Evolutionary conservation across 2,888 invertebrate species (phyloP).

Genomic region (Sussaba pulchella): DNA sequence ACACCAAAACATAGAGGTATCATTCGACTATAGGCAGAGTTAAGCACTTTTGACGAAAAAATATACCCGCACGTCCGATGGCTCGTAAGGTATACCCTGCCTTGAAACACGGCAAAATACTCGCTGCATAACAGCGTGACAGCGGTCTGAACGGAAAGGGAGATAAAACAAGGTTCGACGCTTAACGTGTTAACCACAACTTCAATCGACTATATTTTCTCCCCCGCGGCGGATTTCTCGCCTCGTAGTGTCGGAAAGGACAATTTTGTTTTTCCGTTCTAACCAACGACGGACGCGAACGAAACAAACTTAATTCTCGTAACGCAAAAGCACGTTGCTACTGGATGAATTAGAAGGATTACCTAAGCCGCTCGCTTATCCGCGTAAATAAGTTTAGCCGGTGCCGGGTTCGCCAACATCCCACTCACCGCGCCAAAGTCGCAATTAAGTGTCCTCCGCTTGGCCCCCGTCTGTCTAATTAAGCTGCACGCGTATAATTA

Average conservation of each 20-base stretch:
- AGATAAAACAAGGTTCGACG: too few species aligned
- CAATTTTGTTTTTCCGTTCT: background rate
- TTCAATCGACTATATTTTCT: background rate
- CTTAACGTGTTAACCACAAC: too few species aligned
- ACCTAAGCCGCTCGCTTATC: constrained; percentile 42
- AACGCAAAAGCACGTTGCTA: constrained; percentile 7
- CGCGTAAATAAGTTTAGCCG: constrained; percentile 5
- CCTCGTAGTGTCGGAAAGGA: background rate
- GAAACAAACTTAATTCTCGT: constrained; percentile 13
- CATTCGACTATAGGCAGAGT: too few species aligned
- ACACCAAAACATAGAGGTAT: too few species aligned
- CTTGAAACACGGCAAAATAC: too few species aligned
- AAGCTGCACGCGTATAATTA: constrained; percentile 42
- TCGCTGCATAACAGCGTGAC: too few species aligned
- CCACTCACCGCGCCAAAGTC: constrained; percentile 5
- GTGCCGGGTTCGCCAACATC: constrained; percentile 15
- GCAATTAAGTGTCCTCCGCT: constrained; percentile 32
- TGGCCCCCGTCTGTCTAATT: constrained; percentile 25
- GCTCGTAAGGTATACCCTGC: too few species aligned
- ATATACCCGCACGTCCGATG: too few species aligned
- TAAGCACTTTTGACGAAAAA: too few species aligned
- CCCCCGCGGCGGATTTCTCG: background rate
- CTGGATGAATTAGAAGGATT: constrained; percentile 47
- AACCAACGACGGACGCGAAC: constrained; percentile 7
- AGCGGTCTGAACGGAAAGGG: too few species aligned